These are phyloP conservation scores for Aramus guarauna DNA, from an alignment of 2,113 vertebrate species.

Conservation along the genomic window DNA sequence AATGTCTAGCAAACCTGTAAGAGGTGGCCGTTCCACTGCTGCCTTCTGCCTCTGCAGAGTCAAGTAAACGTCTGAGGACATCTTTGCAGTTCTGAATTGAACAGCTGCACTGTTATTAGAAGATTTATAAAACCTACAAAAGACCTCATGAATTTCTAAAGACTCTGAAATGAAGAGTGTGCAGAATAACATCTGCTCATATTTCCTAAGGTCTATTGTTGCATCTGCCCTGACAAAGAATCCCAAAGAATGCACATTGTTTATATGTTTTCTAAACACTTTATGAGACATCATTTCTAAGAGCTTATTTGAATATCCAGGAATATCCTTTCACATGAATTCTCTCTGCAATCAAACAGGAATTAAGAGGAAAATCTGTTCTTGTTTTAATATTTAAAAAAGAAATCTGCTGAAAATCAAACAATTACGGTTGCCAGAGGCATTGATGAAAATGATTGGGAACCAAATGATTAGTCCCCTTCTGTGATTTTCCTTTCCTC, in stretches of 20 bases:
- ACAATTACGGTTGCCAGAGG: not conserved
- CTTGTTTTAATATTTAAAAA: conserved; percentile 22
- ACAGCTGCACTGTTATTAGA: conserved; percentile 36
- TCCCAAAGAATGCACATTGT: conserved; percentile 22
- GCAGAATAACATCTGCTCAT: conserved; percentile 59
- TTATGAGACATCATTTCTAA: not conserved
- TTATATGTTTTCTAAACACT: conserved; percentile 29
- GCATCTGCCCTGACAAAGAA: conserved; percentile 38
- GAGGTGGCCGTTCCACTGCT: not conserved
- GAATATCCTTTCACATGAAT: conserved; percentile 5
- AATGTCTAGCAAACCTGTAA: not conserved
- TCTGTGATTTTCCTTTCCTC: not conserved
- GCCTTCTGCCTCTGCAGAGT: not conserved
- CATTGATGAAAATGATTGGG: not conserved
- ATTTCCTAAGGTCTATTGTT: conserved; percentile 46
- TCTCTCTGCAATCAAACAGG: not conserved
- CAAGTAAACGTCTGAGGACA: not conserved
- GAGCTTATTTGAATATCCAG: conserved; percentile 29
- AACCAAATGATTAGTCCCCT: not conserved
- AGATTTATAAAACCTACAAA: conserved; percentile 46
- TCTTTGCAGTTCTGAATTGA: conserved; percentile 1
- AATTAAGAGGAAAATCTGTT: conserved; percentile 43
- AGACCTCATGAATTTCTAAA: conserved; percentile 65
- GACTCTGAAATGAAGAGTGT: conserved; percentile 35
- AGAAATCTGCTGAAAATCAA: conserved; percentile 33